A percentile compares a stretch with the other conserved stretches of the same genome.
Evolutionary conservation across 2,888 invertebrate species (phyloP).

Genomic region (Tigriopus californicus): DNA sequence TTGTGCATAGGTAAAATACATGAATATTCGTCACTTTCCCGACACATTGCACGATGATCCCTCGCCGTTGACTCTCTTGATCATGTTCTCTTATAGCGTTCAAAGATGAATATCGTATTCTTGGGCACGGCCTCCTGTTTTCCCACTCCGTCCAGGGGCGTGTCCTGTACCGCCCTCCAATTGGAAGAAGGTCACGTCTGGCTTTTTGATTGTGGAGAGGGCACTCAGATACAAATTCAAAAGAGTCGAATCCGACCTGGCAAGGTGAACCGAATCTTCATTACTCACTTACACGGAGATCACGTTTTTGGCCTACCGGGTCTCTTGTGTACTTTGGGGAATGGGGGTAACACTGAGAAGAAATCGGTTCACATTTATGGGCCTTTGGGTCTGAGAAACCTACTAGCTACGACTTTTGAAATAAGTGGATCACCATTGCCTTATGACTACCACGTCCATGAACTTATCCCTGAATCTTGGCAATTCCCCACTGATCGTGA

Average conservation of each 20-base stretch:
- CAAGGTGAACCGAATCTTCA: conserved; percentile 23
- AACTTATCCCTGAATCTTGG: conserved; percentile 23
- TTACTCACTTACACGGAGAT: conserved; percentile 33
- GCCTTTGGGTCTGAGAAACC: conserved; percentile 28
- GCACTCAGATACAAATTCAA: conserved; percentile 30
- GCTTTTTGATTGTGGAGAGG: conserved; percentile 33
- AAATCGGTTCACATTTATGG: conserved; percentile 27
- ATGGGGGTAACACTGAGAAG: conserved; percentile 20
- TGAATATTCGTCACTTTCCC: too few relatives aligned
- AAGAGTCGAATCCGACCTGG: conserved; percentile 23
- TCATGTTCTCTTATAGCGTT: background rate
- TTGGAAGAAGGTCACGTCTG: conserved; percentile 26
- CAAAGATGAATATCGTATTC: conserved; percentile 19
- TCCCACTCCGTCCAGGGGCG: conserved; percentile 22
- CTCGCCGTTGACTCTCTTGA: background rate
- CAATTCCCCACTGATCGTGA: conserved; percentile 23
- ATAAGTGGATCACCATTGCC: conserved; percentile 26
- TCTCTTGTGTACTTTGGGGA: conserved; percentile 28
- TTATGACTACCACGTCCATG: conserved; percentile 26
- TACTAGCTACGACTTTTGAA: conserved; percentile 24
- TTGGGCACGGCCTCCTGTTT: conserved; percentile 23
- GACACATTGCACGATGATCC: too few relatives aligned
- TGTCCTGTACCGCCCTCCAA: conserved; percentile 22
- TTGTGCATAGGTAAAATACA: too few relatives aligned
- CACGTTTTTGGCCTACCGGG: conserved; percentile 32